Evolutionary conservation across 2,113 vertebrate genomes (phyloP).

Genomic region (Lasiurus cinereus): DNA sequence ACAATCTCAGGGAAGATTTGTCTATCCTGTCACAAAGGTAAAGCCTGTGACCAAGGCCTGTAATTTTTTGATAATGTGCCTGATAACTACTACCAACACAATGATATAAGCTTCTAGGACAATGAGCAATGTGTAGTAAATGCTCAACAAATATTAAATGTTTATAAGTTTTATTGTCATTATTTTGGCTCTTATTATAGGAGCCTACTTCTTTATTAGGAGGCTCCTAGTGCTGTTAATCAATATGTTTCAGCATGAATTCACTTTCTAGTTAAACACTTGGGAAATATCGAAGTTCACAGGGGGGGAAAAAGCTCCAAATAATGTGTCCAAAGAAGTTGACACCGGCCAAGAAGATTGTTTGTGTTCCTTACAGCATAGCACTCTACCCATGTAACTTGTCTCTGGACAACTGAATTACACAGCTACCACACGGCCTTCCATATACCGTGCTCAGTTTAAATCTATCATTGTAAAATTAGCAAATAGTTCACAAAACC

Average conservation of each 20-base stretch:
- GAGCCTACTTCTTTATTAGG: background rate
- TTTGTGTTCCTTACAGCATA: background rate
- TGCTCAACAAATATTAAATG: background rate
- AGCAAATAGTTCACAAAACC: background rate
- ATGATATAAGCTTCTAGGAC: background rate
- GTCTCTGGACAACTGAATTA: background rate
- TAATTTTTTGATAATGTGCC: background rate
- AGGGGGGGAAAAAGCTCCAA: background rate
- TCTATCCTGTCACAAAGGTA: background rate
- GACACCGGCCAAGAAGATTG: background rate
- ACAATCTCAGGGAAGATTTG: background rate
- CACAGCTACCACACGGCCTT: background rate
- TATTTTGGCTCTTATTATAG: background rate
- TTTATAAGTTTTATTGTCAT: background rate
- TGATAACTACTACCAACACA: background rate
- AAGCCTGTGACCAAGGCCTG: background rate
- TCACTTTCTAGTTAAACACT: background rate
- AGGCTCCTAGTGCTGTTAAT: background rate
- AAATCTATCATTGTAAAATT: background rate
- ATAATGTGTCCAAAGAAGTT: background rate
- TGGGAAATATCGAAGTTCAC: background rate
- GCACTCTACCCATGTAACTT: background rate
- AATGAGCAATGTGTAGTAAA: background rate
- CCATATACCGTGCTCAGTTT: background rate
- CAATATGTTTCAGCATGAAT: constrained; percentile 12